These are phyloP conservation scores for Limnephilus marmoratus DNA, from an alignment of 2,888 invertebrate species.

Conservation along the genomic window DNA sequence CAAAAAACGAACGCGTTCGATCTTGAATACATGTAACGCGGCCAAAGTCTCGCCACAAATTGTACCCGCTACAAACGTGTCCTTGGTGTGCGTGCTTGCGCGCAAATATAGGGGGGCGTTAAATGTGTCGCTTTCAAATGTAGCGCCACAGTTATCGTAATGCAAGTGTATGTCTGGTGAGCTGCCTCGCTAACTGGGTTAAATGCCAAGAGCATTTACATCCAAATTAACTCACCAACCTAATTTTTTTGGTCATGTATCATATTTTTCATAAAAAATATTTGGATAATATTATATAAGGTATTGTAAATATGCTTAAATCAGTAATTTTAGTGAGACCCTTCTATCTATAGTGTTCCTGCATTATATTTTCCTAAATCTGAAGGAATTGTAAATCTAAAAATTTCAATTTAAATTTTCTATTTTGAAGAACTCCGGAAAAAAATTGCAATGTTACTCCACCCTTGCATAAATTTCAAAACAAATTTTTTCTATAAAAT, in stretches of 20 bases:
- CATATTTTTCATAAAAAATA: slow-evolving; percentile 11
- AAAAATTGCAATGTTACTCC: background rate
- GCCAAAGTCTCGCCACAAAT: no score
- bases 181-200: no score
- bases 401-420: background rate
- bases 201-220: background rate
- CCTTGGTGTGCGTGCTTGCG: no score
- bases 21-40: no score
- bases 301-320: background rate
- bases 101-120: no score
- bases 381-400: background rate
- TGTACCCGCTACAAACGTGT: no score
- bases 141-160: no score
- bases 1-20: no score
- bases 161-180: no score
- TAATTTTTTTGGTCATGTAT: slow-evolving; percentile 30
- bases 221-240: background rate
- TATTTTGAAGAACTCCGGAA: background rate
- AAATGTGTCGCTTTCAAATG: no score
- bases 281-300: background rate
- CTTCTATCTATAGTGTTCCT: background rate
- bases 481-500: background rate
- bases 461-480: background rate
- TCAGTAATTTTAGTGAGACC: background rate
- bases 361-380: background rate